Evolutionary conservation across 1,140 invertebrate genomes (phyloP), one percentile per base, ranked within the genome.

Genomic region (Drosophila nebulosa): DNA sequence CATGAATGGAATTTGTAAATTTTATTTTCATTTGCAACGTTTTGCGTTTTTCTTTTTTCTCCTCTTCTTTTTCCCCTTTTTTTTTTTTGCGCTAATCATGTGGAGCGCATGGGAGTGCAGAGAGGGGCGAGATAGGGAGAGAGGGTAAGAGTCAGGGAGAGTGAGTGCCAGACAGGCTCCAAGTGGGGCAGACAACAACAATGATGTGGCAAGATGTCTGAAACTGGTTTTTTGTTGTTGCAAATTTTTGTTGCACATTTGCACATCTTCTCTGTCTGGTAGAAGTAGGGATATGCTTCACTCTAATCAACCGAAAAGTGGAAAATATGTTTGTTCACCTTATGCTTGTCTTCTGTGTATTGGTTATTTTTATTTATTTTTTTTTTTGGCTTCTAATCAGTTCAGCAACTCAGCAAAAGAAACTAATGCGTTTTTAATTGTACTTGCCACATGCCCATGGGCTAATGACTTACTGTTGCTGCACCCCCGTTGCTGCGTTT

Each of bases 1-100:
- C 83, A 86, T 86, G 83, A 86, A 86, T 86, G 83, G 83, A 86
- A 86, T 86, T 88, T 88, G 84, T 86, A 86, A 83, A 86, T 86
- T 88, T 86, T 88, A 80, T 83, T 86, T 86, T 86, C 83, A 88
- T 86, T 86, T 86, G 83, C 74, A 81, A 79, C 78, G 69, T 64
- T 71, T 78, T 39, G 39, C 52, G 69, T 74, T 74, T 67, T 36
- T 57, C 74, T 53, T 60, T 75, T 7, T 32, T 46, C 39, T 68
- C 59, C 27, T 64, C 30, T 18, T 76, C 10, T 32, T 22, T 18
- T 64, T 62, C 5, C 56, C 16, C 42, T 67, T 60, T 57, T 73
- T 52, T 71, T 60, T 50, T 70, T 52, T 69, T 58, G 67, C 71
- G 78, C 75, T 88, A 86, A 86, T 86, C 78, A 83, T 86, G 81